Evolutionary conservation across 2,113 vertebrate species (phyloP).

Genomic region (Catharus bicknelli): DNA sequence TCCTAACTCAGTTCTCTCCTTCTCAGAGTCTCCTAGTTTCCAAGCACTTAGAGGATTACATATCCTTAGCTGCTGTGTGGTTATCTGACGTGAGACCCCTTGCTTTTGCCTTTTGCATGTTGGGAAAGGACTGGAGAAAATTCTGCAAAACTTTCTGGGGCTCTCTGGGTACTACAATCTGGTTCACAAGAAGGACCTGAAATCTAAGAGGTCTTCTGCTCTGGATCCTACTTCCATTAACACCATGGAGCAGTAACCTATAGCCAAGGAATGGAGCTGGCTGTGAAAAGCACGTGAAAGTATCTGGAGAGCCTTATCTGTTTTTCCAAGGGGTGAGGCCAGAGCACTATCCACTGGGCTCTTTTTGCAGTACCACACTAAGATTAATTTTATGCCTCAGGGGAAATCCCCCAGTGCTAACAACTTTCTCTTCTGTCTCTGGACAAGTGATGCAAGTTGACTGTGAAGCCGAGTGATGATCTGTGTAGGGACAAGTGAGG

Average conservation of each 20-base stretch:
- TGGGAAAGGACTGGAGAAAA: background rate
- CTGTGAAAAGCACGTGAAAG: background rate
- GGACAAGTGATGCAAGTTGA: background rate
- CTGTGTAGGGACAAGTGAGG: background rate
- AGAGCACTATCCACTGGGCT: background rate
- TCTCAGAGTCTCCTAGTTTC: background rate
- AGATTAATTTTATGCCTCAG: background rate
- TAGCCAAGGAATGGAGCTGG: background rate
- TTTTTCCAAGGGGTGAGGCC: background rate
- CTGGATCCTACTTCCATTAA: background rate
- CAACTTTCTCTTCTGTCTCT: background rate
- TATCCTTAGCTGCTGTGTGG: background rate
- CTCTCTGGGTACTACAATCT: background rate
- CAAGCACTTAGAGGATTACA: background rate
- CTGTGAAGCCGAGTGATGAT: background rate
- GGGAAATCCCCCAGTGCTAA: background rate
- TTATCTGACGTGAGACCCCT: accelerated
- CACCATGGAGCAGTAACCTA: background rate
- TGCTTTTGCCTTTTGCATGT: background rate
- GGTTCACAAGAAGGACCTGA: background rate
- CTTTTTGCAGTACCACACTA: background rate
- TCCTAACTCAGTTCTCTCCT: background rate
- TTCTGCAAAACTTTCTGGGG: background rate
- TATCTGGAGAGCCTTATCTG: background rate
- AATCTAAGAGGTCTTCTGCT: background rate